These are phyloP conservation scores for Rhombomys opimus DNA, from an alignment of 2,113 vertebrate species.

Conservation along the genomic window DNA sequence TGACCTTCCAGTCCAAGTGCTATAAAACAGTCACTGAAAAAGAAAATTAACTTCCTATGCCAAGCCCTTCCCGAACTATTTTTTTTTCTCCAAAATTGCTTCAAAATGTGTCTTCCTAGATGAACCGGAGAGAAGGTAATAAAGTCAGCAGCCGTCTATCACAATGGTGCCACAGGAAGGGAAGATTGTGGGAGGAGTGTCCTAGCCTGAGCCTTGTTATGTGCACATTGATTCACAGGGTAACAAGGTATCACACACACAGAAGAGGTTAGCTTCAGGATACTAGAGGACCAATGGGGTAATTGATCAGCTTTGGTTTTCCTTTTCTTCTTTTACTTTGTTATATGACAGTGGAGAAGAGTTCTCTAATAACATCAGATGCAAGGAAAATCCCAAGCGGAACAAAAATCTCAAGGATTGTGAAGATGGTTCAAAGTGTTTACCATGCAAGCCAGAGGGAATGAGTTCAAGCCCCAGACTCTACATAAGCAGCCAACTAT, in stretches of 20 bases:
- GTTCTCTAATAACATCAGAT: background rate
- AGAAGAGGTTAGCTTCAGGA: too few species aligned
- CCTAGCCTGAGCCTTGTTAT: conserved; percentile 34
- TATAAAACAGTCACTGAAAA: background rate
- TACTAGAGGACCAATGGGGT: too few species aligned
- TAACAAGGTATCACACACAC: background rate
- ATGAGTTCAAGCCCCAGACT: background rate
- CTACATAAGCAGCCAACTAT: background rate
- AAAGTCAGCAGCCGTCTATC: conserved; percentile 33
- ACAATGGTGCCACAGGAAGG: background rate
- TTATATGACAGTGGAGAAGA: too few species aligned
- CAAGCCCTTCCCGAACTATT: conserved; percentile 46
- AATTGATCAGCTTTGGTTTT: too few species aligned
- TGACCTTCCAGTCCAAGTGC: background rate
- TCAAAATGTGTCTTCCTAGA: conserved; percentile 64
- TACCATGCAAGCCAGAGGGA: background rate
- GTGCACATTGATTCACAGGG: conserved; percentile 22
- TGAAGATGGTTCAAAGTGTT: background rate
- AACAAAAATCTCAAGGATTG: background rate
- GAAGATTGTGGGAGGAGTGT: background rate
- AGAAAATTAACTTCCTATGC: background rate
- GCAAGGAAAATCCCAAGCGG: background rate
- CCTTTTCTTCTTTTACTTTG: too few species aligned
- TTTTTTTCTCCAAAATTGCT: conserved; percentile 63
- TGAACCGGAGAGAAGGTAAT: conserved; percentile 43